Base-by-base conservation (phyloP, 2,888 invertebrate genomes). In the Stegana nigrithorax region DNA sequence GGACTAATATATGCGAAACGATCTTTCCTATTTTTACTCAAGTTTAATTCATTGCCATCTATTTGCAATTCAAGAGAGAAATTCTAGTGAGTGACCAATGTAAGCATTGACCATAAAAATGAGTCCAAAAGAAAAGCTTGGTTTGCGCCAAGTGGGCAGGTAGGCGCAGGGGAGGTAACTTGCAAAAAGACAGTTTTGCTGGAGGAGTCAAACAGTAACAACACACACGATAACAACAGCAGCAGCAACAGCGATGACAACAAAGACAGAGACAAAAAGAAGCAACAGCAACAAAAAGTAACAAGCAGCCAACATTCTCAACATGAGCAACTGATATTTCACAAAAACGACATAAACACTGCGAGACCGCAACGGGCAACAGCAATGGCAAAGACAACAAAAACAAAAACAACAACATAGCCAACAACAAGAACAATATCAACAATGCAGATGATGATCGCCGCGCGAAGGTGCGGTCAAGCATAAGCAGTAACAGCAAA, bases 301-400 rank as follows among this genome's bases (percentile, higher is more conserved):
- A 77, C 75, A 71, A 79, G 71, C 78, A 79, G 73, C 73, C 68
- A 70, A 70, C 72, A 80, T 77, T 78, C 78, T 78, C 80, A 70
- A 78, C 77, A 80, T 75, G 81, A 81, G 78, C 80, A 81, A 76
- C 82, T 82, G 83, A 81, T 81, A 82, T 82, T 82, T 82, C 80
- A 81, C 71, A 71, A 71, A 79, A 80, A 73, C 81, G 83, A 82
- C 81, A 80, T 82, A 82, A 81, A 78, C 81, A 82, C 81, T 74
- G 68, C 60, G 64, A 59, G 63, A 27, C 55, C 59, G n/a, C 42
- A 56, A 12, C 12, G 27, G 25, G 36, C 62, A 71, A 67, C 56
- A 47, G 19, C 36, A 65, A 62, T 62, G 66, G 47, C 62, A 64
- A 63, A 56, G 58, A 57, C 44, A 21, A 36, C 45, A 36, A 45